These are phyloP conservation scores for Peromyscus nudipes DNA, from an alignment of 2,797 vertebrate genomes.

Conservation along the genomic window DNA sequence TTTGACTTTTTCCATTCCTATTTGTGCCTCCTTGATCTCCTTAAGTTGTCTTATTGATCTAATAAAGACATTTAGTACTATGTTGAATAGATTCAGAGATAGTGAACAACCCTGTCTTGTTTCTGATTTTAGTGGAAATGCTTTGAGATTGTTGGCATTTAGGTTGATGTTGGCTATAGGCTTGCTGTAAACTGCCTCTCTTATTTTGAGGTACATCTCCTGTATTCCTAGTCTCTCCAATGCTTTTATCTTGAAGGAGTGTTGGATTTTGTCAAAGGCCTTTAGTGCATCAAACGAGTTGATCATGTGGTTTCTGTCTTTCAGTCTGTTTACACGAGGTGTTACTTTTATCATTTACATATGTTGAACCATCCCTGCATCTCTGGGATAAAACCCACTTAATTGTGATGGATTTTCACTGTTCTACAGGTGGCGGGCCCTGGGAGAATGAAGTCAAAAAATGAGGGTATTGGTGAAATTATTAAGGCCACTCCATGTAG, in stretches of 20 bases:
- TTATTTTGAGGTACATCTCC: not conserved
- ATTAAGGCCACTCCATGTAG: too few species aligned
- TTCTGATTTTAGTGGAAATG: not conserved
- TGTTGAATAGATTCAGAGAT: not conserved
- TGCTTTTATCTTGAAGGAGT: not conserved
- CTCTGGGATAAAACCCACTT: not conserved
- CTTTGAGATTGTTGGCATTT: not conserved
- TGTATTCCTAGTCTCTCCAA: not conserved
- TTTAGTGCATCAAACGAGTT: not conserved
- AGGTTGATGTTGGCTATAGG: not conserved
- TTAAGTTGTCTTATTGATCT: not conserved
- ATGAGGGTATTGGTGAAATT: not conserved
- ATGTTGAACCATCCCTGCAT: not conserved
- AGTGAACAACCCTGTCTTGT: not conserved
- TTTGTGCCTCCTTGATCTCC: not conserved
- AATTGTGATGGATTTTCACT: not conserved
- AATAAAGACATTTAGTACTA: not conserved
- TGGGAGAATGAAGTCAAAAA: not conserved
- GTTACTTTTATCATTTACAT: not conserved
- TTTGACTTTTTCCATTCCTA: too few species aligned
- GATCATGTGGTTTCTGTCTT: not conserved
- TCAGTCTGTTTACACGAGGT: not conserved
- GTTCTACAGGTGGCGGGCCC: not conserved
- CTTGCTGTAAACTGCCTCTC: not conserved
- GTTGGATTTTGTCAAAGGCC: not conserved